Evolutionary conservation across 2,888 invertebrate species (phyloP).

Genomic region (Uropetala carovei): DNA sequence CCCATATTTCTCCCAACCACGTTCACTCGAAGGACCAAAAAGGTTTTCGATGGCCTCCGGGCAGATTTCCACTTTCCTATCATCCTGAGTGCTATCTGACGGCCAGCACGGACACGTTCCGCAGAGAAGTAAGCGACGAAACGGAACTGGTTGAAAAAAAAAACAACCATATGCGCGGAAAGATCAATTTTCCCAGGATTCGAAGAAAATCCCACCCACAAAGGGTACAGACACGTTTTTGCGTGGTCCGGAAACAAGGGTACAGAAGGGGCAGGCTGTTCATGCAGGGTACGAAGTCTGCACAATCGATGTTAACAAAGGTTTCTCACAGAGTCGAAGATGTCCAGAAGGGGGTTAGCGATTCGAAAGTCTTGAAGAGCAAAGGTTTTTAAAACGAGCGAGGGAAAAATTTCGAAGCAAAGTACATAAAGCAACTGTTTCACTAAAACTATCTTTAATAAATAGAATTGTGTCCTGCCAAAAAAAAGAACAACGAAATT

Average conservation of each 20-base stretch:
- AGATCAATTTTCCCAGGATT: not conserved
- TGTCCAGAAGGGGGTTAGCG: no score
- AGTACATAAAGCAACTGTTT: no score
- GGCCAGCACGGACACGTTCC: not conserved
- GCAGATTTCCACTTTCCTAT: conserved; percentile 7
- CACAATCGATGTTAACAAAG: not conserved
- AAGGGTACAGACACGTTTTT: not conserved
- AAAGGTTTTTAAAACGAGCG: no score
- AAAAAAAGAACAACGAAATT: no score
- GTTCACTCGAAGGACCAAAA: not conserved
- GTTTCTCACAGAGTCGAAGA: no score
- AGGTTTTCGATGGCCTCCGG: conserved; percentile 13
- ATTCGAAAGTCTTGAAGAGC: no score
- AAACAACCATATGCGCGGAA: not conserved
- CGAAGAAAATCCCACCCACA: not conserved
- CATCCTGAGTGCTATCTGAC: not conserved
- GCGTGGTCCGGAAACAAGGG: not conserved
- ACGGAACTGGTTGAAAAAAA: not conserved
- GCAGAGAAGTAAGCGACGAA: not conserved
- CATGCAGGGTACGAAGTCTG: not conserved
- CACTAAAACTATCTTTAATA: no score
- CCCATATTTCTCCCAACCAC: no score
- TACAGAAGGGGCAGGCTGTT: not conserved
- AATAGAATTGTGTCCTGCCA: no score
- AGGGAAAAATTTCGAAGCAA: no score